A percentile compares a stretch with the other conserved stretches of the same genome.
Evolutionary conservation across 92 coral and sea anemone genomes (phyloP).

Genomic region (Phymanthus crucifer): DNA sequence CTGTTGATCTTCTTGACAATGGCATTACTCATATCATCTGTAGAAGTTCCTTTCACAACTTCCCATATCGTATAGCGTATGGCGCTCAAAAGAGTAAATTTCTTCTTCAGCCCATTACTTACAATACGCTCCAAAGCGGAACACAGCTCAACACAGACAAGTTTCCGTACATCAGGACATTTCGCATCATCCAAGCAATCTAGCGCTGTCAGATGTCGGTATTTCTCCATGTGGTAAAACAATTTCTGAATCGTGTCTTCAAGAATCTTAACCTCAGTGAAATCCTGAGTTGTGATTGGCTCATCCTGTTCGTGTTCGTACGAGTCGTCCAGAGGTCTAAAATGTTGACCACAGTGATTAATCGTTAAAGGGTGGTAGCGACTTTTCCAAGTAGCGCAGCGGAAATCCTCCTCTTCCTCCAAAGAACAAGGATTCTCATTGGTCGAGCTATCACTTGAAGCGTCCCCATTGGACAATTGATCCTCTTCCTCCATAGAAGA

Average conservation of each 20-base stretch:
- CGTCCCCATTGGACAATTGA: not conserved
- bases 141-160: constrained; percentile 29
- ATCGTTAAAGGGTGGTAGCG: constrained; percentile 2
- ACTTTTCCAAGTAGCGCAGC: not conserved
- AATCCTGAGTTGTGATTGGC: constrained; percentile 5
- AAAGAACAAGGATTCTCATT: constrained; percentile 1
- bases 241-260: constrained; percentile 38
- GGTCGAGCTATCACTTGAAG: not conserved
- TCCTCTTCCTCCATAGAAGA: no score
- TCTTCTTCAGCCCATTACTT: constrained; percentile 19
- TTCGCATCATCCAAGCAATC: constrained; percentile 31
- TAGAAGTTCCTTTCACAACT: not conserved
- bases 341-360: constrained; percentile 3
- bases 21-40: not conserved
- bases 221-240: constrained; percentile 27
- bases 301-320: not conserved
- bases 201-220: not conserved
- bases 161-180: constrained; percentile 20
- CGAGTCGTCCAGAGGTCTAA: not conserved
- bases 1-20: constrained; percentile 22
- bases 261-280: constrained; percentile 18
- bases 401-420: not conserved
- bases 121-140: constrained; percentile 22
- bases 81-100: constrained; percentile 2
- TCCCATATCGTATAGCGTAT: constrained; percentile 30